phyloP scores from a whole-genome alignment of 2,888 invertebrate genomes.

The Cephalotes varians region DNA sequence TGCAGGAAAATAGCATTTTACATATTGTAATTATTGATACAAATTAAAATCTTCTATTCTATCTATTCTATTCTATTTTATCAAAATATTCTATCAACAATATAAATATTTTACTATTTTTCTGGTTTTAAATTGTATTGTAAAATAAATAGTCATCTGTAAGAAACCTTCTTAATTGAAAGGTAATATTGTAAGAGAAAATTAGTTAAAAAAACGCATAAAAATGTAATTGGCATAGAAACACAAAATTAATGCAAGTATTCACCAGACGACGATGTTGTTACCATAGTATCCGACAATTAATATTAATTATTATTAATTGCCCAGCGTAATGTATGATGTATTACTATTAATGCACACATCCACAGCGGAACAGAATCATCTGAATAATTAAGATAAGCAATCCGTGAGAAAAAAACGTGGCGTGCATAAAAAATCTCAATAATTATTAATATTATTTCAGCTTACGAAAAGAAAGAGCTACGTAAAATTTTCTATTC shows the following conservation, averaged over 20 bases:
- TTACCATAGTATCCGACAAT: neutral
- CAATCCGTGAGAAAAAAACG: neutral
- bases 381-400: constrained; percentile 13
- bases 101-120: neutral
- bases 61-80: too few species aligned
- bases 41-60: neutral
- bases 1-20: neutral
- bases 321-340: neutral
- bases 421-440: neutral
- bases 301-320: constrained; percentile 38
- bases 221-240: neutral
- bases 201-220: neutral
- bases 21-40: neutral
- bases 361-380: neutral
- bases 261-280: neutral
- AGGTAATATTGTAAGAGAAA: neutral
- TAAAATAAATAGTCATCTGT: neutral
- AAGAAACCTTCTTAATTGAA: neutral
- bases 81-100: too few species aligned
- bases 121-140: neutral
- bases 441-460: constrained; percentile 2
- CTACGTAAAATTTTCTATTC: neutral
- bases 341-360: neutral
- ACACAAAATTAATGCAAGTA: neutral
- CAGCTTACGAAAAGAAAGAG: neutral